These are phyloP conservation scores for Rhinella marina DNA, from an alignment of 2,797 vertebrate species.

Conservation along the genomic window DNA sequence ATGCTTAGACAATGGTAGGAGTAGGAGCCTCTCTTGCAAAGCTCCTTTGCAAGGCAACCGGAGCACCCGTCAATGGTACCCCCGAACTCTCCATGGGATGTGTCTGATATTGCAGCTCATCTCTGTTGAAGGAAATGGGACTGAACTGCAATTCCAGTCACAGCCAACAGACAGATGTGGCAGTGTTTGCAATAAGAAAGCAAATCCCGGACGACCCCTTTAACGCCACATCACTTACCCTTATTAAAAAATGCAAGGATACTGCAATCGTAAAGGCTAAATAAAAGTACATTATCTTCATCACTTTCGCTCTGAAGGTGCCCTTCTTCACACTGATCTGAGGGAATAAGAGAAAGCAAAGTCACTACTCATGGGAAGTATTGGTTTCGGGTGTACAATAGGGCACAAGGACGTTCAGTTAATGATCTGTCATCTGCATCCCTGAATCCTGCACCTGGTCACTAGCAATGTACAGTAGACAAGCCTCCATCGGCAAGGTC, in stretches of 20 bases:
- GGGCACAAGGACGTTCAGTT: neutral
- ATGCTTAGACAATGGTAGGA: too few relatives aligned
- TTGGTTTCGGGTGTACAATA: neutral
- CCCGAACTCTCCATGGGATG: too few relatives aligned
- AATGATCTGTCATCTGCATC: neutral
- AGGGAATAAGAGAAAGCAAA: conserved; percentile 54
- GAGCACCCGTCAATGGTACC: too few relatives aligned
- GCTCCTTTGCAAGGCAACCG: too few relatives aligned
- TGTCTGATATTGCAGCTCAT: too few relatives aligned
- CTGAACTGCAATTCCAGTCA: too few relatives aligned
- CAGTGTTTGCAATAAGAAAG: too few relatives aligned
- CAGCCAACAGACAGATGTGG: too few relatives aligned
- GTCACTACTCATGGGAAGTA: neutral
- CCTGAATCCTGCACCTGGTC: neutral
- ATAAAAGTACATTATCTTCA: conserved; percentile 89
- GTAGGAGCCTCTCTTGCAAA: too few relatives aligned
- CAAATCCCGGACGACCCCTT: neutral
- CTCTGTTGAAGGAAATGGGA: too few relatives aligned
- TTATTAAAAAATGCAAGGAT: conserved; percentile 84
- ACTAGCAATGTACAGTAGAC: neutral
- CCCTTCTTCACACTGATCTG: conserved; percentile 89
- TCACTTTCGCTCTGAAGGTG: conserved; percentile 82
- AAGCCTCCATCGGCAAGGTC: neutral
- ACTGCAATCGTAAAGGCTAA: conserved; percentile 87
- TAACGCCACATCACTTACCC: conserved; percentile 75